These are phyloP conservation scores for Anser cygnoides DNA, from an alignment of 2,113 vertebrate species.

Conservation along the genomic window DNA sequence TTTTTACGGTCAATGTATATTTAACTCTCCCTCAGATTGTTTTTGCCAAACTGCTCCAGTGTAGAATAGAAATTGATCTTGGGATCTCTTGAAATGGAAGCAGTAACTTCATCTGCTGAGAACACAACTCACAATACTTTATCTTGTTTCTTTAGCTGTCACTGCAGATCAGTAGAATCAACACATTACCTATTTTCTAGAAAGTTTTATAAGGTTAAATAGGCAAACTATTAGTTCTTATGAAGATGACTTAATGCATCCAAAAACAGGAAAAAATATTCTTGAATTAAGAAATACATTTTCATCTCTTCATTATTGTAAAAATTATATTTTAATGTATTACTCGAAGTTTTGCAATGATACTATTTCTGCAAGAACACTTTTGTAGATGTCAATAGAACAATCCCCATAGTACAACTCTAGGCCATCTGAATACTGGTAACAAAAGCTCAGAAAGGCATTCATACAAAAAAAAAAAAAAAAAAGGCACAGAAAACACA, in stretches of 20 bases:
- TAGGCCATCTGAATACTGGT: not conserved
- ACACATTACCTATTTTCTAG: not conserved
- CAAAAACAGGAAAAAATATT: not conserved
- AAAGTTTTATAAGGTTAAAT: not conserved
- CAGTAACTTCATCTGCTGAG: not conserved
- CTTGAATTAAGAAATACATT: not conserved
- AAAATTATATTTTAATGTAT: not conserved
- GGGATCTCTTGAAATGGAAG: not conserved
- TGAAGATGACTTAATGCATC: not conserved
- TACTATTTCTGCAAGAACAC: not conserved
- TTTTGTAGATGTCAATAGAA: not conserved
- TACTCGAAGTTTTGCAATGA: not conserved
- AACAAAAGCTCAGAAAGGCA: not conserved
- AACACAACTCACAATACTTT: not conserved
- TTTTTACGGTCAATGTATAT: not conserved
- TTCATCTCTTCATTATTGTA: not conserved
- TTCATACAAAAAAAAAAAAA: not conserved
- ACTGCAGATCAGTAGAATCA: not conserved
- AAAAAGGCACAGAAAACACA: not conserved
- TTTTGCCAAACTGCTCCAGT: not conserved
- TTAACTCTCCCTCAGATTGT: not conserved
- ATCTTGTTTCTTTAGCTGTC: not conserved
- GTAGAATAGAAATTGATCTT: not conserved
- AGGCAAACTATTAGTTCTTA: not conserved
- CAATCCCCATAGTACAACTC: not conserved